Percentiles rank a stretch among this genome's conserved stretches.
phyloP scores from a whole-genome alignment of 2,113 vertebrate species.

The Dicrurus megarhynchus region DNA sequence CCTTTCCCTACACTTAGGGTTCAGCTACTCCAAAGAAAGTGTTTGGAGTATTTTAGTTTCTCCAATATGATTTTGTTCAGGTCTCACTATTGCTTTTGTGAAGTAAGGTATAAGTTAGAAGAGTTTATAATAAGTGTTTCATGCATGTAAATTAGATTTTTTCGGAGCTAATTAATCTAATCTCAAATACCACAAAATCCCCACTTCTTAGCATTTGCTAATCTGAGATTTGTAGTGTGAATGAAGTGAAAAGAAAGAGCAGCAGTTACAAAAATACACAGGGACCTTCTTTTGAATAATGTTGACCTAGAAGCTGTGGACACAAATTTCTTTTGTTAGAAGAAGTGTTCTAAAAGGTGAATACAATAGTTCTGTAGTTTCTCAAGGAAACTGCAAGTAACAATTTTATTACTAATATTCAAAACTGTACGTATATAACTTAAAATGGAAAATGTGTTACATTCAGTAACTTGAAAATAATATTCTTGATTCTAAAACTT shows the following conservation, averaged over 20 bases:
- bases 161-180: not conserved
- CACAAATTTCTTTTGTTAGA: constrained; percentile 33
- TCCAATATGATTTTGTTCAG: not conserved
- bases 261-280: constrained; percentile 8
- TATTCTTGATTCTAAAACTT: not conserved
- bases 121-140: not conserved
- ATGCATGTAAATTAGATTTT: not conserved
- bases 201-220: not conserved
- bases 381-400: not conserved
- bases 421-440: not conserved
- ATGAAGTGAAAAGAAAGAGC: not conserved
- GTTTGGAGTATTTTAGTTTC: not conserved
- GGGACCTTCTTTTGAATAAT: not conserved
- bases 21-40: not conserved
- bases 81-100: constrained; percentile 2
- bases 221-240: not conserved
- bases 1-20: not conserved
- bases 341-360: constrained; percentile 12
- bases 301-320: constrained; percentile 32
- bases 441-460: not conserved
- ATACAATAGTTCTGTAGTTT: constrained; percentile 3
- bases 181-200: not conserved
- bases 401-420: not conserved
- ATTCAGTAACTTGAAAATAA: not conserved
- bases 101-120: not conserved